phyloP scores from a whole-genome alignment of 2,888 invertebrate genomes.

The Chloroclystis v-ata region DNA sequence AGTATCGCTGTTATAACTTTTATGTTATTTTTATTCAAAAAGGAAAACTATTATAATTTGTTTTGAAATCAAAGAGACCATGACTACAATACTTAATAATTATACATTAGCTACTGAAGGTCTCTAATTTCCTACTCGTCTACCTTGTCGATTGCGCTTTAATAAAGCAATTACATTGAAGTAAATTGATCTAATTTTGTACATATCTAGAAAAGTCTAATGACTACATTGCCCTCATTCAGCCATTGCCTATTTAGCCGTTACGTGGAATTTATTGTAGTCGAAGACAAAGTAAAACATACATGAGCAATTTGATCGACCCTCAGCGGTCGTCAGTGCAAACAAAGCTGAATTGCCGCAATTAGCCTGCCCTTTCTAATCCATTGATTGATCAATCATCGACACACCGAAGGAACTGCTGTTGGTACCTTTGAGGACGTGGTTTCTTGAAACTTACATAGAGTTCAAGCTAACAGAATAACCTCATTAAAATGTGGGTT shows the following conservation, averaged over 20 bases:
- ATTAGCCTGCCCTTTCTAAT: slow-evolving; percentile 71
- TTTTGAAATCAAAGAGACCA: background rate
- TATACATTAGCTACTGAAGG: no score
- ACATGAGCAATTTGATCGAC: slow-evolving; percentile 39
- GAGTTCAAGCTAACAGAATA: slow-evolving; percentile 17
- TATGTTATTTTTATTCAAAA: background rate
- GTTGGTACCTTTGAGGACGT: slow-evolving; percentile 44
- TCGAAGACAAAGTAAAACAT: slow-evolving; percentile 28
- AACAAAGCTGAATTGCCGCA: slow-evolving; percentile 66
- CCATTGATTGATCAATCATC: slow-evolving; percentile 75
- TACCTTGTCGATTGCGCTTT: slow-evolving; percentile 3
- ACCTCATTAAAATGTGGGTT: no score
- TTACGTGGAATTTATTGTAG: slow-evolving; percentile 14
- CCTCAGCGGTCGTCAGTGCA: slow-evolving; percentile 53
- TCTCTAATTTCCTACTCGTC: slow-evolving; percentile 3
- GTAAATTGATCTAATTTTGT: slow-evolving; percentile 2
- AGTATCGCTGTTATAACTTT: slow-evolving; percentile 3
- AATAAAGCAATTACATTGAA: slow-evolving; percentile 2
- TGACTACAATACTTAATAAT: no score
- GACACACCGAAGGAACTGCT: slow-evolving; percentile 59
- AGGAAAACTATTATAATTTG: background rate
- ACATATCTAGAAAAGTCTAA: slow-evolving; percentile 4
- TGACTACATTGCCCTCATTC: slow-evolving; percentile 14
- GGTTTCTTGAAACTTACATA: slow-evolving; percentile 40
- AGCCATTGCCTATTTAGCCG: slow-evolving; percentile 11